These are phyloP conservation scores for Cetonia aurata DNA, from an alignment of 2,888 invertebrate genomes.

Conservation along the genomic window DNA sequence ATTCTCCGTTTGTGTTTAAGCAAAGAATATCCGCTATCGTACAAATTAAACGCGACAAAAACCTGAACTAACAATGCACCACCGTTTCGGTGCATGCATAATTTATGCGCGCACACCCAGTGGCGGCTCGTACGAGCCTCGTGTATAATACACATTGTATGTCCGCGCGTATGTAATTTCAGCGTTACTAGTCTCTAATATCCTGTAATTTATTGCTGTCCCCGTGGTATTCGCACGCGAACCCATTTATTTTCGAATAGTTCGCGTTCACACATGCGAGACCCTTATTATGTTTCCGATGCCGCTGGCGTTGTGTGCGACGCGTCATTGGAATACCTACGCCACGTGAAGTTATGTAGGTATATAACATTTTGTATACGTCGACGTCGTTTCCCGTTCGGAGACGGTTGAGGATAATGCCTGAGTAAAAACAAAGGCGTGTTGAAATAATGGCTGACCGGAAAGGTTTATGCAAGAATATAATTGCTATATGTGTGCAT, in stretches of 20 bases:
- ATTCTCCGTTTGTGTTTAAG: too few relatives aligned
- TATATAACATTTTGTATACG: neutral
- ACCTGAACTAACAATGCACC: neutral
- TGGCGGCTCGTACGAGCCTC: neutral
- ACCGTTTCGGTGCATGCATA: conserved; percentile 15
- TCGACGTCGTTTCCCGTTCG: neutral
- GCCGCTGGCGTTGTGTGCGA: neutral
- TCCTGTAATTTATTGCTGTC: conserved; percentile 34
- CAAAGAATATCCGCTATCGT: neutral
- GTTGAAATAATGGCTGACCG: too few relatives aligned
- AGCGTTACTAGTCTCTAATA: conserved; percentile 15
- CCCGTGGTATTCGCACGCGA: conserved; percentile 28
- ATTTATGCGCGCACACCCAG: conserved; percentile 2
- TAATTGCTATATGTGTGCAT: too few relatives aligned
- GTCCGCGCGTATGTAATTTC: conserved; percentile 21
- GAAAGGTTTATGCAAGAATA: too few relatives aligned
- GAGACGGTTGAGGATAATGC: too few relatives aligned
- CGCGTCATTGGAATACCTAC: conserved; percentile 4
- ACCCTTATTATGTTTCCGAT: conserved; percentile 19
- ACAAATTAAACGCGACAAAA: neutral
- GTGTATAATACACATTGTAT: conserved; percentile 4
- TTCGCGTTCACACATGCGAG: conserved; percentile 32
- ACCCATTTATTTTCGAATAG: conserved; percentile 21
- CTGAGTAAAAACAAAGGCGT: too few relatives aligned
- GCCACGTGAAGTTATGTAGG: neutral